These are phyloP conservation scores for Sebastes paucispinis DNA, from an alignment of 2,797 vertebrate species.

Conservation along the genomic window DNA sequence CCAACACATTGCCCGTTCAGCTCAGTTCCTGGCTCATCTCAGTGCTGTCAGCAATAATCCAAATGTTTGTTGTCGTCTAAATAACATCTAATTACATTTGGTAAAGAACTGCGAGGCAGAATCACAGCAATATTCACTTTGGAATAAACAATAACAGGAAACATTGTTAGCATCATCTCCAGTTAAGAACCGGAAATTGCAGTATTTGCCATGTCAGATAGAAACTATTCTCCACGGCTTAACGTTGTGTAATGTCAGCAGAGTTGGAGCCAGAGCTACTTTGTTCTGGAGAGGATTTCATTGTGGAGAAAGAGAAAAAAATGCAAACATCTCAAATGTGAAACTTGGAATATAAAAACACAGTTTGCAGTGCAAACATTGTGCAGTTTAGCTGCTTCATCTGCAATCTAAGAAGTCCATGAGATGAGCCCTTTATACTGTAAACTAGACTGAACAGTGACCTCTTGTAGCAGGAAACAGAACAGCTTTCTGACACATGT, in stretches of 20 bases:
- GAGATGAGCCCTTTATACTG: neutral
- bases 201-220: slow-evolving; percentile 17
- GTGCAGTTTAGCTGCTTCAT: neutral
- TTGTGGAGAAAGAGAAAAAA: neutral
- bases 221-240: neutral
- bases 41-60: slow-evolving; percentile 6
- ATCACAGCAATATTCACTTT: slow-evolving; percentile 3
- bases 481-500: neutral
- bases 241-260: neutral
- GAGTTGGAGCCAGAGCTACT: neutral
- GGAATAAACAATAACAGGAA: slow-evolving; percentile 23
- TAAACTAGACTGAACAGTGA: neutral
- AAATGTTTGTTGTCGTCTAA: slow-evolving; percentile 30
- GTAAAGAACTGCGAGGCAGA: slow-evolving; percentile 11
- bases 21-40: neutral
- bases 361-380: neutral
- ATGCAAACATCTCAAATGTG: neutral
- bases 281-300: neutral
- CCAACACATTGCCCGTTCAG: neutral
- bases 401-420: neutral
- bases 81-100: slow-evolving; percentile 22
- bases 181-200: neutral
- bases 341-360: neutral
- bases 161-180: slow-evolving; percentile 22
- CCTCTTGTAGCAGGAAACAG: neutral